A percentile compares a stretch with the other conserved stretches of the same genome.
These are phyloP conservation scores for Nasonia giraulti DNA, from an alignment of 1,140 invertebrate species.

Conservation along the genomic window DNA sequence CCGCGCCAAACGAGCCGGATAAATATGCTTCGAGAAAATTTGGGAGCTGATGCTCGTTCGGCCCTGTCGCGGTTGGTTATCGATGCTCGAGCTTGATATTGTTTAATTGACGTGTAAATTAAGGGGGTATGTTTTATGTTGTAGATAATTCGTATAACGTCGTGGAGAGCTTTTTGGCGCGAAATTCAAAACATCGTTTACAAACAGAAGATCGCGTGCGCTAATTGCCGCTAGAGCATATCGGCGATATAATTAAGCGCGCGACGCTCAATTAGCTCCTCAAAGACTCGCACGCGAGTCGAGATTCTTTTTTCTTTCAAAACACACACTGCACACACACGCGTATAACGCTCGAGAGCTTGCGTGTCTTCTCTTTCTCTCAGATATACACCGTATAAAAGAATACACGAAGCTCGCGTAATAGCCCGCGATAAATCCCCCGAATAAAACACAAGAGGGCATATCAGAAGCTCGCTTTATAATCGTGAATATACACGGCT, in stretches of 20 bases:
- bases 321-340: no score
- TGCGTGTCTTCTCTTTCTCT: no score
- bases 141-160: no score
- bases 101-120: background rate
- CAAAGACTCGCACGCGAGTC: conserved; percentile 7
- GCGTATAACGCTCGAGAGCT: no score
- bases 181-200: no score
- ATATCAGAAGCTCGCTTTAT: conserved; percentile 14
- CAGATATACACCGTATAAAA: background rate
- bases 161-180: no score
- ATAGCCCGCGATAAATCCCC: background rate
- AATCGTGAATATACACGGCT: background rate
- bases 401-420: background rate
- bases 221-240: conserved; percentile 38
- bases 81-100: background rate
- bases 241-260: conserved; percentile 36
- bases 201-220: conserved; percentile 12
- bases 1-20: background rate
- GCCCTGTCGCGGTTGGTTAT: background rate
- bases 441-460: background rate
- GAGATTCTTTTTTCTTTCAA: background rate
- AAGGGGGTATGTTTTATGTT: no score
- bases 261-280: conserved; percentile 41
- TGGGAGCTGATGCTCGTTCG: background rate
- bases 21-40: background rate